A percentile compares a stretch with the other conserved stretches of the same genome.
These are phyloP conservation scores for Ochropleura leucogaster DNA, from an alignment of 2,888 invertebrate species.

Conservation along the genomic window DNA sequence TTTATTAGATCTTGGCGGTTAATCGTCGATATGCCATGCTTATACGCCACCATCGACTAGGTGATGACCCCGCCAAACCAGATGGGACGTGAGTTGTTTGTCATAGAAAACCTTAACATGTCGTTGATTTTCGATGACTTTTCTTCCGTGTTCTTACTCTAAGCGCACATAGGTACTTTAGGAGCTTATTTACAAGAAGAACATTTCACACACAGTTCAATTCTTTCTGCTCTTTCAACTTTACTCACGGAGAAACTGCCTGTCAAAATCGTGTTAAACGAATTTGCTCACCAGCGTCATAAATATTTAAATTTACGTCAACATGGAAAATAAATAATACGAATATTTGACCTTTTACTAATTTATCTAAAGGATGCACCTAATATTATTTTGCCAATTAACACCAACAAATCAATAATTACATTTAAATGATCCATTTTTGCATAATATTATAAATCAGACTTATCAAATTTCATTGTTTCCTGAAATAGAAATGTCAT, in stretches of 20 bases:
- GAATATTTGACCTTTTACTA: not conserved
- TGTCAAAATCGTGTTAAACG: not conserved
- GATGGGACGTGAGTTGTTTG: not conserved
- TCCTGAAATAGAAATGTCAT: not conserved
- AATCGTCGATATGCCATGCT: not conserved
- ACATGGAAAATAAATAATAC: not conserved
- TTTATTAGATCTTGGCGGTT: too few species aligned
- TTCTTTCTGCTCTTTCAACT: not conserved
- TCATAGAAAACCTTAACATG: not conserved
- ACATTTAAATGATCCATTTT: not conserved
- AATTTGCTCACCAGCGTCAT: not conserved
- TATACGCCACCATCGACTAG: not conserved
- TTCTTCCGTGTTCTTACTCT: not conserved
- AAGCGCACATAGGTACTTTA: not conserved
- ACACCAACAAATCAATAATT: not conserved
- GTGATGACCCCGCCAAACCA: not conserved
- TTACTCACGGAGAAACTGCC: not conserved
- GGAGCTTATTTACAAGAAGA: not conserved
- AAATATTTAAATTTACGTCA: not conserved
- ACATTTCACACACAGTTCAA: not conserved
- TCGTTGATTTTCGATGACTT: not conserved
- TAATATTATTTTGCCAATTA: not conserved
- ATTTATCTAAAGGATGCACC: not conserved
- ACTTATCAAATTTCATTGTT: not conserved
- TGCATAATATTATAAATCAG: not conserved